Conservation (phyloP, 2,888 invertebrate species). For the Epinotia nisella region DNA sequence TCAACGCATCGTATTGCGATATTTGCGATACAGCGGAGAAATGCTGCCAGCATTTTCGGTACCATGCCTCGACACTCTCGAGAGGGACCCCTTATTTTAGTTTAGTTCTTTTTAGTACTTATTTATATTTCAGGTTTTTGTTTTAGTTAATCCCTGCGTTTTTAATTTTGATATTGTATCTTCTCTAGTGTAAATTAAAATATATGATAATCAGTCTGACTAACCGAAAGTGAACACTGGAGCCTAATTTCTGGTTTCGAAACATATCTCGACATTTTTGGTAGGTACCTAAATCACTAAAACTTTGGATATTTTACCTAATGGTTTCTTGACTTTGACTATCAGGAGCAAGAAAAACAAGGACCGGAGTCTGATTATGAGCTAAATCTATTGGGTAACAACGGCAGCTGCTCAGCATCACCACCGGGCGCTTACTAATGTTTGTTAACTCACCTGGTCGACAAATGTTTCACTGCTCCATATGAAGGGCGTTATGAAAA, state of each 20-base stretch:
- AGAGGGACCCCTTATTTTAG: too few species aligned
- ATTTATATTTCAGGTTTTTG: too few species aligned
- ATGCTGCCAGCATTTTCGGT: too few species aligned
- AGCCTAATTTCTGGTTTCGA: neutral
- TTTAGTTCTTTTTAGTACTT: too few species aligned
- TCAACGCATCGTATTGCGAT: too few species aligned
- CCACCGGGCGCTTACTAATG: neutral
- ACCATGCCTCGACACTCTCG: too few species aligned
- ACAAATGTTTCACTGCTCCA: constrained; percentile 18
- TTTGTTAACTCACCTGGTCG: constrained; percentile 22
- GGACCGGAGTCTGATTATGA: neutral
- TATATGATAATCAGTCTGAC: neutral
- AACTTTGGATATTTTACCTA: neutral
- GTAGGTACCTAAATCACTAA: neutral
- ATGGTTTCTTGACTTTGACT: neutral
- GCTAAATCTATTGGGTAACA: neutral
- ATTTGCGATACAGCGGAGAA: too few species aligned
- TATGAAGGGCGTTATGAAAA: constrained; percentile 20
- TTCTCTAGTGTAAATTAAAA: too few species aligned
- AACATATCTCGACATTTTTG: neutral
- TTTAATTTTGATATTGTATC: too few species aligned
- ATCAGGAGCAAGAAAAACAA: neutral
- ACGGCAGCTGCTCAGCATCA: neutral
- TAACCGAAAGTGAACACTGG: neutral
- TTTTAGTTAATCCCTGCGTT: too few species aligned